These are phyloP conservation scores for Gobio gobio DNA, from an alignment of 2,113 vertebrate species.

Conservation along the genomic window DNA sequence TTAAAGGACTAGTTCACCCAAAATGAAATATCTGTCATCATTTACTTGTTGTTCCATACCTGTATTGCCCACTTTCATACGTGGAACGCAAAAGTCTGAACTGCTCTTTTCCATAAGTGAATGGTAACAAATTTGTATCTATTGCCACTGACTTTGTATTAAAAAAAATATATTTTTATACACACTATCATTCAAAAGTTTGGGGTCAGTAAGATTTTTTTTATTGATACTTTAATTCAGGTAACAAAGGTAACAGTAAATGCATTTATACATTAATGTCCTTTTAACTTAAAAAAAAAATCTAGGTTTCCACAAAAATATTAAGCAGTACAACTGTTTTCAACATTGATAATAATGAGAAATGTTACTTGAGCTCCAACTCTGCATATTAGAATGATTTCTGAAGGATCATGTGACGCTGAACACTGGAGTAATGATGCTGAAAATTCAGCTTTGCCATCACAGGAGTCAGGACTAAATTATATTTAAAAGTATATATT, in stretches of 20 bases:
- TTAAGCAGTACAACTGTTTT: too few species aligned
- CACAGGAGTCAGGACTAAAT: neutral
- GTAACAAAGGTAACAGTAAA: too few species aligned
- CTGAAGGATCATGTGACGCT: neutral
- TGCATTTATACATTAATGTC: too few species aligned
- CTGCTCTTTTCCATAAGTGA: neutral
- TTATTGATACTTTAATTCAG: too few species aligned
- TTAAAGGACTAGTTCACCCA: neutral
- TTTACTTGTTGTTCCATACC: neutral
- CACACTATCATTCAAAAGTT: neutral
- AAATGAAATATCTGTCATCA: neutral
- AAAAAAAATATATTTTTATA: neutral
- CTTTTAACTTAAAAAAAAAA: too few species aligned
- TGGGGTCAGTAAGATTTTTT: too few species aligned
- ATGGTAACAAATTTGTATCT: neutral
- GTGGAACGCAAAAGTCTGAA: neutral
- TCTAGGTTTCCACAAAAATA: neutral
- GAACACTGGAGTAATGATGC: neutral
- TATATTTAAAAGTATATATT: neutral
- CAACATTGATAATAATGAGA: neutral
- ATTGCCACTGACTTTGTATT: neutral
- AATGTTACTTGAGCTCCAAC: neutral
- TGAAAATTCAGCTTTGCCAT: neutral
- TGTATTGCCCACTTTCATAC: neutral
- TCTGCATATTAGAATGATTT: neutral